Evolutionary conservation across 2,888 invertebrate genomes (phyloP).

Genomic region (Tipula helvola): DNA sequence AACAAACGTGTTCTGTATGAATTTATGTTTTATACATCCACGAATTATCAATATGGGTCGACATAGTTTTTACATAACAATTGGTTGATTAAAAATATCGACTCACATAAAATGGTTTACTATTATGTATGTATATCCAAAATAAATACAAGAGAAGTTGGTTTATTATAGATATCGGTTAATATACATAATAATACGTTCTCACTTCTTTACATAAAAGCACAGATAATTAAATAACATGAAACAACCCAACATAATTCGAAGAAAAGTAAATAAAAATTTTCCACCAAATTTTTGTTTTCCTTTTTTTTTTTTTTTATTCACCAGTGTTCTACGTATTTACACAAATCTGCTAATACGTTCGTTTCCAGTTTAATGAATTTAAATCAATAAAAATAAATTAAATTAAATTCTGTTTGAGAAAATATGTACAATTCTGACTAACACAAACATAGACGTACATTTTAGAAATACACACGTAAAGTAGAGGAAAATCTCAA

Average conservation of each 20-base stretch:
- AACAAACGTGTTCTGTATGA: background rate
- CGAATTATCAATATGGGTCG: background rate
- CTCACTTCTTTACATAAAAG: background rate
- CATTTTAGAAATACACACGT: background rate
- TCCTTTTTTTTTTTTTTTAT: background rate
- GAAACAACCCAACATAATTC: background rate
- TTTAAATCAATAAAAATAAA: conserved; percentile 4
- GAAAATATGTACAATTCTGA: background rate
- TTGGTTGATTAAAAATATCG: background rate
- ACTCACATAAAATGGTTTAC: background rate
- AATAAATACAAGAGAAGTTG: background rate
- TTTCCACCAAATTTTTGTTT: background rate
- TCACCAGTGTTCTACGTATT: background rate
- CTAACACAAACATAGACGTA: background rate
- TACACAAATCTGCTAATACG: background rate
- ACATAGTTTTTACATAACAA: background rate
- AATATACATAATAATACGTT: background rate
- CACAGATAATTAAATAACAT: background rate
- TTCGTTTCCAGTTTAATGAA: background rate
- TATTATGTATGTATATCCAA: background rate
- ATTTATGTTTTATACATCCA: background rate
- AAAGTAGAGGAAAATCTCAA: background rate
- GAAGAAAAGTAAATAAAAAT: background rate
- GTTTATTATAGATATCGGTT: background rate
- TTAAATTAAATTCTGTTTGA: background rate